These are phyloP conservation scores for Cheirogaleus major DNA, from an alignment of 2,797 vertebrate genomes.

Conservation along the genomic window DNA sequence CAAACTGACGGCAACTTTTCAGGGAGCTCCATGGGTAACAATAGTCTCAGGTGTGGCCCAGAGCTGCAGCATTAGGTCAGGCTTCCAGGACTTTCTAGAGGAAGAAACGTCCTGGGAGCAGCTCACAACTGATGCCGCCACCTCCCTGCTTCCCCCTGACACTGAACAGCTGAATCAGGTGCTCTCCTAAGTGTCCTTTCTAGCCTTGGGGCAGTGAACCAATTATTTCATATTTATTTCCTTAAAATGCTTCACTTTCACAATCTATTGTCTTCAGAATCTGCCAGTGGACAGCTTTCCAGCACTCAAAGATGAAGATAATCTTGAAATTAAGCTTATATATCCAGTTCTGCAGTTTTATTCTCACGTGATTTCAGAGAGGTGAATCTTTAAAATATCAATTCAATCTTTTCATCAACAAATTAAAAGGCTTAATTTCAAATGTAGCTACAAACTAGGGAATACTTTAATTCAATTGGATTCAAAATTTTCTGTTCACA, in stretches of 20 bases:
- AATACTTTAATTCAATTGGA: background rate
- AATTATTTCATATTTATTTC: background rate
- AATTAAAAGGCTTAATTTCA: slow-evolving; percentile 12
- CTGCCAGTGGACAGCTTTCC: background rate
- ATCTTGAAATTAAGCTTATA: background rate
- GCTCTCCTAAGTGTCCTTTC: background rate
- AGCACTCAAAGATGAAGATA: background rate
- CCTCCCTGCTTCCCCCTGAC: background rate
- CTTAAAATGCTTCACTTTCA: background rate
- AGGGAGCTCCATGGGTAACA: background rate
- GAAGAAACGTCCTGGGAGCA: background rate
- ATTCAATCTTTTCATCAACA: background rate
- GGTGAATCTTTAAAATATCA: background rate
- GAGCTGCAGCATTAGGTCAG: background rate
- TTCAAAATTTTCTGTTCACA: slow-evolving; percentile 7
- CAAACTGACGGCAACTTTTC: background rate
- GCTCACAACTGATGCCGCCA: background rate
- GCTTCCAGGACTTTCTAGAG: background rate
- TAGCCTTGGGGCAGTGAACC: background rate
- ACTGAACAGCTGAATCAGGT: background rate
- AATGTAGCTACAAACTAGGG: slow-evolving; percentile 10
- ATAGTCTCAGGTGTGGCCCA: background rate
- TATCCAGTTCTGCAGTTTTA: background rate
- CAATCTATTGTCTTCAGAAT: background rate
- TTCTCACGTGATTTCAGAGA: background rate